Conservation (phyloP, 2,113 vertebrate genomes). For the Pao palembangensis region DNA sequence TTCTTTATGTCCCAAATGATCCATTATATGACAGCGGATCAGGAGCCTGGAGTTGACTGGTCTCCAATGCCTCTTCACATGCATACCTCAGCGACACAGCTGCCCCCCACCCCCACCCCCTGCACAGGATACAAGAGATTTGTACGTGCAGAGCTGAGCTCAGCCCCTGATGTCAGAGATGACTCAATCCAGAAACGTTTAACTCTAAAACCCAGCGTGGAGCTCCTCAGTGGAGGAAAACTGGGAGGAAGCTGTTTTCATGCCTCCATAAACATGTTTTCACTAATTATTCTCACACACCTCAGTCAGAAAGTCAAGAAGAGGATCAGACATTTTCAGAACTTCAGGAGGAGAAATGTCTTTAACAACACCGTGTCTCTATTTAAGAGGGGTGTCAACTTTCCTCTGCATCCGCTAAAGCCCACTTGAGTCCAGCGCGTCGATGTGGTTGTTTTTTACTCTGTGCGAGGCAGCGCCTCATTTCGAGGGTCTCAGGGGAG, state of each 20-base stretch:
- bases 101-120: conserved; percentile 16
- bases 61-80: conserved; percentile 67
- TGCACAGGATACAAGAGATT: conserved; percentile 65
- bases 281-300: conserved; percentile 6
- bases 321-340: conserved; percentile 8
- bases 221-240: conserved; percentile 34
- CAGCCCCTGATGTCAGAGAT: conserved; percentile 63
- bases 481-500: conserved; percentile 36
- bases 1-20: conserved; percentile 69
- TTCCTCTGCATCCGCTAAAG: conserved; percentile 41
- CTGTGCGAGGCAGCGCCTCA: conserved; percentile 35
- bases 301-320: conserved; percentile 17
- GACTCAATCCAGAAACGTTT: conserved; percentile 64
- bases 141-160: conserved; percentile 56
- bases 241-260: conserved; percentile 31
- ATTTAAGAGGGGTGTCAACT: conserved; percentile 40
- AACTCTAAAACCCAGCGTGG: conserved; percentile 43
- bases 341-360: conserved; percentile 28
- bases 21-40: conserved; percentile 75
- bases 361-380: conserved; percentile 21
- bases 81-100: conserved; percentile 53
- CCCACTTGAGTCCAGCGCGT: conserved; percentile 53
- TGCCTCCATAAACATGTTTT: conserved; percentile 40
- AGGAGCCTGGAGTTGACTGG: conserved; percentile 64
- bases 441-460: conserved; percentile 35